Conservation (phyloP, 2,888 invertebrate genomes). For the Pherbina coryleti region DNA sequence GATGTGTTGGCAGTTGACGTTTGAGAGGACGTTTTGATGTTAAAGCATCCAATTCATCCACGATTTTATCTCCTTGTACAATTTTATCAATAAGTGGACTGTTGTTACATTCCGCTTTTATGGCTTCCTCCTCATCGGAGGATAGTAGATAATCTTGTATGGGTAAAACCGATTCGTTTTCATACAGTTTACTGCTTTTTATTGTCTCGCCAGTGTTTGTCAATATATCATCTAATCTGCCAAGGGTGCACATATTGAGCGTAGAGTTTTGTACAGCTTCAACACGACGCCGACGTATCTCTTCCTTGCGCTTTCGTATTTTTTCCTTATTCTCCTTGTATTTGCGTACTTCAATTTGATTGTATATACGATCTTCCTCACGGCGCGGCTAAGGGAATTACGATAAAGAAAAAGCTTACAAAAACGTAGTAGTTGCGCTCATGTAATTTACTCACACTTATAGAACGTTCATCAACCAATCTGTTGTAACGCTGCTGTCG, state of each 20-base stretch:
- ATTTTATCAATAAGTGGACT: slow-evolving; percentile 58
- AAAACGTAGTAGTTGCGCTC: neutral
- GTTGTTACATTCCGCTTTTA: slow-evolving; percentile 55
- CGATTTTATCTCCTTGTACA: slow-evolving; percentile 61
- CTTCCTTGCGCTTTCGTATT: slow-evolving; percentile 73
- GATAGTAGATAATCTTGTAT: slow-evolving; percentile 63
- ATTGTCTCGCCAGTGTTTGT: slow-evolving; percentile 31
- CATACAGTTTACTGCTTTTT: slow-evolving; percentile 36
- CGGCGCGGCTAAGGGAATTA: slow-evolving; percentile 77
- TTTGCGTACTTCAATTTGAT: slow-evolving; percentile 78
- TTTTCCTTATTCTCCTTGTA: slow-evolving; percentile 86
- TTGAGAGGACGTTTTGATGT: slow-evolving; percentile 57
- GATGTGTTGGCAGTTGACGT: slow-evolving; percentile 52
- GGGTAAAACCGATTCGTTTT: slow-evolving; percentile 47
- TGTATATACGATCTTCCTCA: slow-evolving; percentile 81
- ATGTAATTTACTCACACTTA: slow-evolving; percentile 69
- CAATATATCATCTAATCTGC: slow-evolving; percentile 35
- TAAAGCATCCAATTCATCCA: slow-evolving; percentile 64
- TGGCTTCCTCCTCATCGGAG: slow-evolving; percentile 58
- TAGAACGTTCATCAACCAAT: slow-evolving; percentile 76
- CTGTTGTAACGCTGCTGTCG: slow-evolving; percentile 71
- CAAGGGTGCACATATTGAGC: slow-evolving; percentile 45
- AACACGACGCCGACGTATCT: slow-evolving; percentile 50
- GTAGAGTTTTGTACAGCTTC: slow-evolving; percentile 47
- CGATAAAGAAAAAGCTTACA: neutral